These are phyloP conservation scores for Diglossa brunneiventris DNA, from an alignment of 2,113 vertebrate species.

Conservation along the genomic window DNA sequence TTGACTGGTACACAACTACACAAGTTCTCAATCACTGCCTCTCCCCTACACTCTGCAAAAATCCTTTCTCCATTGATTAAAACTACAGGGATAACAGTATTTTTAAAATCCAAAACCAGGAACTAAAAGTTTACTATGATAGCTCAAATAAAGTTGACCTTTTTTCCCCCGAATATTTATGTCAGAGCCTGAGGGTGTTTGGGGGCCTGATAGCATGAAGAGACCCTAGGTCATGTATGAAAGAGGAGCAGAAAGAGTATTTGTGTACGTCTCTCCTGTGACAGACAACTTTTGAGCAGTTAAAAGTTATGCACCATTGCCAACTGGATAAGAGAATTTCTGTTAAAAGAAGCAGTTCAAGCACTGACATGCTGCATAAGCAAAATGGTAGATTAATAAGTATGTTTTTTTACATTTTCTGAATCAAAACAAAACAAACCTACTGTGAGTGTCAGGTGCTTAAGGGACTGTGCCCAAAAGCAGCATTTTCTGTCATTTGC, in stretches of 20 bases:
- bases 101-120: not conserved
- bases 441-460: not conserved
- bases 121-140: not conserved
- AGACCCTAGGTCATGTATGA: not conserved
- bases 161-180: not conserved
- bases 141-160: not conserved
- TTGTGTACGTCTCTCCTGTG: not conserved
- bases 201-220: not conserved
- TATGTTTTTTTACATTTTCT: not conserved
- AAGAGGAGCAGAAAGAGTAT: not conserved
- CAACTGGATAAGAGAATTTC: not conserved
- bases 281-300: not conserved
- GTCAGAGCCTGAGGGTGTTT: not conserved
- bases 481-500: not conserved
- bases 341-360: not conserved
- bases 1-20: not conserved
- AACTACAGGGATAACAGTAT: not conserved
- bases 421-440: not conserved
- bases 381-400: not conserved
- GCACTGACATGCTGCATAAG: not conserved
- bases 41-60: not conserved
- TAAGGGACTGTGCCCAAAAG: not conserved
- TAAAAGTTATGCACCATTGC: not conserved
- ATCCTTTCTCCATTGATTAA: not conserved
- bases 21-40: not conserved